Conservation (phyloP, 2,888 invertebrate species). For the Drosophila siamana region DNA sequence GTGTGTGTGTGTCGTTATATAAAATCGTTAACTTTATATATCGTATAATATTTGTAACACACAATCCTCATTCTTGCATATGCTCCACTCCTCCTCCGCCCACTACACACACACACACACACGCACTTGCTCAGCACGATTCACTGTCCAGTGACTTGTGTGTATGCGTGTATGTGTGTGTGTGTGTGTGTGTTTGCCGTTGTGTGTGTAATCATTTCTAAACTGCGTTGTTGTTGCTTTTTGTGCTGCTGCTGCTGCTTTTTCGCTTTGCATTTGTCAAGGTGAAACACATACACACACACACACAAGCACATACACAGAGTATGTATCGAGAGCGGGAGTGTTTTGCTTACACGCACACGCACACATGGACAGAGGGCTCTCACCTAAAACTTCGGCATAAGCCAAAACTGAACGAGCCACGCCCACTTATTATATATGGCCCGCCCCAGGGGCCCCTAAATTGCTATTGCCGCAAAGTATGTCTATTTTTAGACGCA, state of each 20-base stretch:
- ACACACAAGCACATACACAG: conserved; percentile 14
- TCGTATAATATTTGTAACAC: conserved; percentile 36
- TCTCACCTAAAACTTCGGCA: conserved; percentile 52
- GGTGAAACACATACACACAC: conserved; percentile 59
- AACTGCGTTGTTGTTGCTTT: conserved; percentile 35
- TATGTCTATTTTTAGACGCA: conserved; percentile 72
- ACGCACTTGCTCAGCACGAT: background rate
- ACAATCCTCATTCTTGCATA: conserved; percentile 3
- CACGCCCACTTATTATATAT: conserved; percentile 61
- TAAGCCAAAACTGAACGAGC: conserved; percentile 59
- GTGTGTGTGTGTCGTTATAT: conserved; percentile 52
- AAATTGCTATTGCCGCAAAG: conserved; percentile 66
- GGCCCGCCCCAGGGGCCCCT: conserved; percentile 53
- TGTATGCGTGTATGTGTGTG: conserved; percentile 10
- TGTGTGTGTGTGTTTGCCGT: conserved; percentile 12
- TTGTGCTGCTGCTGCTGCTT: conserved; percentile 40
- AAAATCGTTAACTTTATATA: conserved; percentile 59
- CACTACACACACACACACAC: background rate
- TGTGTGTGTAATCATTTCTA: conserved; percentile 50
- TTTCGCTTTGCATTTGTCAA: conserved; percentile 70
- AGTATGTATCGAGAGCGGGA: conserved; percentile 33
- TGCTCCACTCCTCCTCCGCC: background rate
- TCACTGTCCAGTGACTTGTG: conserved; percentile 3
- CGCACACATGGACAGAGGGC: conserved; percentile 7
- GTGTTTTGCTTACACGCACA: conserved; percentile 20